Percentiles rank a stretch among this genome's conserved stretches.
Conservation (phyloP, 2,797 vertebrate species). For the Sciurus vulgaris region DNA sequence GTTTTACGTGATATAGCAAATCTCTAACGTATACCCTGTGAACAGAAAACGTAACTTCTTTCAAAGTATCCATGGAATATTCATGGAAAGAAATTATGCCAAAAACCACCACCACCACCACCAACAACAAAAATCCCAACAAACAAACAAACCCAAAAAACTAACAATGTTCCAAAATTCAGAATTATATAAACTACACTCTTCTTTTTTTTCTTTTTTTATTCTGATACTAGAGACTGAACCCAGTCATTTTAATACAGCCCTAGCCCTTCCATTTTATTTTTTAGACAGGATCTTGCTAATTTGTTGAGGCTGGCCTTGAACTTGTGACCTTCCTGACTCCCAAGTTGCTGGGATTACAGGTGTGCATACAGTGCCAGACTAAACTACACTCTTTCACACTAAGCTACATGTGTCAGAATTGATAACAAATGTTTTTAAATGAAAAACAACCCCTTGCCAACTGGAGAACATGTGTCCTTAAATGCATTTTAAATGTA, state of each 20-base stretch:
- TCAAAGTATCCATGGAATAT: background rate
- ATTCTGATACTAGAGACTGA: too few relatives aligned
- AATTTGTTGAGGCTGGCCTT: too few relatives aligned
- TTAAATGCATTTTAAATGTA: background rate
- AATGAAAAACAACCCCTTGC: background rate
- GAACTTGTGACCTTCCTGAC: too few relatives aligned
- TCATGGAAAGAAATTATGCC: background rate
- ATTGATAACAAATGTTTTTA: conserved; percentile 32
- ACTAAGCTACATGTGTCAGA: background rate
- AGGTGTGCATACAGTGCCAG: too few relatives aligned
- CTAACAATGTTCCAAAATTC: background rate
- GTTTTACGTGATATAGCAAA: background rate
- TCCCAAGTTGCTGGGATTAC: too few relatives aligned
- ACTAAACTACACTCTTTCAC: background rate
- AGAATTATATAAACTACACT: background rate
- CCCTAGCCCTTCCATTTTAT: too few relatives aligned
- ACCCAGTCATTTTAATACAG: too few relatives aligned
- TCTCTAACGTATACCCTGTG: background rate
- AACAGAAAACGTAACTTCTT: conserved; percentile 2
- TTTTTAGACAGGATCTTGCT: too few relatives aligned
- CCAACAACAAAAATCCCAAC: background rate
- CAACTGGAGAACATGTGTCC: background rate
- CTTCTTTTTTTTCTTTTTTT: too few relatives aligned
- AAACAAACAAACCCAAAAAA: background rate
- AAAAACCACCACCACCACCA: too few relatives aligned